Conservation (phyloP, 2,113 vertebrate genomes). For the Larimichthys crocea region DNA sequence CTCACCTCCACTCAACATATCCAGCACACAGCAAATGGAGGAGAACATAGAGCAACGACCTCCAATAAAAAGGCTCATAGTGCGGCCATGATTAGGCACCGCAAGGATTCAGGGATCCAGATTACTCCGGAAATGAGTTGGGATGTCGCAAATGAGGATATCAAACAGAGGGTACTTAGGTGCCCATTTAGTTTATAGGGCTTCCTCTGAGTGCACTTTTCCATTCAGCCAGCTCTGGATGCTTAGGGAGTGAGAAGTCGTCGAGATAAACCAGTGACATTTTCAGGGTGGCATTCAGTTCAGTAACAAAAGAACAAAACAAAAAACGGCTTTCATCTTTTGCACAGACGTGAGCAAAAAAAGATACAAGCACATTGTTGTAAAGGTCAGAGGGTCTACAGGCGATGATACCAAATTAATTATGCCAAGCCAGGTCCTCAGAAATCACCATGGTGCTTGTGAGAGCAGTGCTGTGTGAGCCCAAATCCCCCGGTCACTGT, state of each 20-base stretch:
- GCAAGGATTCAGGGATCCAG: conserved; percentile 47
- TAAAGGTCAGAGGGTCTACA: conserved; percentile 85
- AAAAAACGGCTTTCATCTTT: conserved; percentile 63
- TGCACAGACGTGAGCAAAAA: conserved; percentile 51
- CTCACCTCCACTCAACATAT: conserved; percentile 79
- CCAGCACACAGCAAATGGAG: conserved; percentile 69
- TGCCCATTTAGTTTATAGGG: conserved; percentile 54
- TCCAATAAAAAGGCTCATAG: conserved; percentile 50
- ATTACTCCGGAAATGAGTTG: conserved; percentile 74
- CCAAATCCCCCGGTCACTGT: conserved; percentile 70
- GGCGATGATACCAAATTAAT: conserved; percentile 82
- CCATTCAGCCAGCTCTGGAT: conserved; percentile 39
- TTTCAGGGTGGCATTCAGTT: conserved; percentile 76
- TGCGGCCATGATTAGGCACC: conserved; percentile 52
- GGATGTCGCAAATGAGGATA: conserved; percentile 63
- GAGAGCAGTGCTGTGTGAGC: conserved; percentile 31
- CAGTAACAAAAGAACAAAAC: conserved; percentile 53
- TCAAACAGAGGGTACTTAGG: conserved; percentile 67
- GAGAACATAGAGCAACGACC: conserved; percentile 55
- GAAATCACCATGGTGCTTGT: conserved; percentile 49
- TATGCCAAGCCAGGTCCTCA: conserved; percentile 67
- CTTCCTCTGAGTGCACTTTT: conserved; percentile 36
- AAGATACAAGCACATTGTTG: conserved; percentile 73
- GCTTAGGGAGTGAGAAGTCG: conserved; percentile 43
- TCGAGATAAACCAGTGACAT: conserved; percentile 77